These are phyloP conservation scores for Ladona fulva DNA, from an alignment of 1,140 invertebrate genomes.

Conservation along the genomic window DNA sequence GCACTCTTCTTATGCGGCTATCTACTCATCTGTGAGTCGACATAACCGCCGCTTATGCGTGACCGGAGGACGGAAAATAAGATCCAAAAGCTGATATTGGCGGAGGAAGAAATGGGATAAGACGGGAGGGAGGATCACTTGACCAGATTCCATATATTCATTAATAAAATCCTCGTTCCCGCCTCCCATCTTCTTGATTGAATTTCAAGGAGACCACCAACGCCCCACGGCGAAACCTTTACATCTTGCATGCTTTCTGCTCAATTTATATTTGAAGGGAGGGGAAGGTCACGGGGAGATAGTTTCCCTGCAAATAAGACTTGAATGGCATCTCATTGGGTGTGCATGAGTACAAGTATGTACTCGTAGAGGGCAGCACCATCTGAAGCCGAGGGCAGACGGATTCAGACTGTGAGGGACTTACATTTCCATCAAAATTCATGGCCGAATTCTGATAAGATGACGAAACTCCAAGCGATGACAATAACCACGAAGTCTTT, in stretches of 20 bases:
- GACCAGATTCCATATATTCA: conserved; percentile 9
- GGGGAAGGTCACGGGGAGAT: not conserved
- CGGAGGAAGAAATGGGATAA: not conserved
- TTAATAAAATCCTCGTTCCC: not conserved
- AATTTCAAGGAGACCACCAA: not conserved
- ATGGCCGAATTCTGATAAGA: too few species aligned
- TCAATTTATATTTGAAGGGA: not conserved
- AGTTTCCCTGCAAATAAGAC: not conserved
- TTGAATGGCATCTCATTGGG: not conserved
- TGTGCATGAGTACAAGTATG: not conserved
- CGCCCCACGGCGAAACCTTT: not conserved
- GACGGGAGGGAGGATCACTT: not conserved
- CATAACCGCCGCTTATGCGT: not conserved
- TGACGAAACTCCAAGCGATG: too few species aligned
- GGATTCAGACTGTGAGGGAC: too few species aligned
- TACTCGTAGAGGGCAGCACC: too few species aligned
- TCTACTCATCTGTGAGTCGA: not conserved
- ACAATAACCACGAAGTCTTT: too few species aligned
- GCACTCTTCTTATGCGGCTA: not conserved
- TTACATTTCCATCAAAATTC: too few species aligned
- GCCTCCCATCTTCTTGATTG: not conserved
- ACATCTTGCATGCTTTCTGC: not conserved
- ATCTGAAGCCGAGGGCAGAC: too few species aligned
- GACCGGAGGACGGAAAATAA: not conserved
- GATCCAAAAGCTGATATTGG: not conserved